Conservation (phyloP, 2,888 invertebrate species). For the Xylocampa areola region DNA sequence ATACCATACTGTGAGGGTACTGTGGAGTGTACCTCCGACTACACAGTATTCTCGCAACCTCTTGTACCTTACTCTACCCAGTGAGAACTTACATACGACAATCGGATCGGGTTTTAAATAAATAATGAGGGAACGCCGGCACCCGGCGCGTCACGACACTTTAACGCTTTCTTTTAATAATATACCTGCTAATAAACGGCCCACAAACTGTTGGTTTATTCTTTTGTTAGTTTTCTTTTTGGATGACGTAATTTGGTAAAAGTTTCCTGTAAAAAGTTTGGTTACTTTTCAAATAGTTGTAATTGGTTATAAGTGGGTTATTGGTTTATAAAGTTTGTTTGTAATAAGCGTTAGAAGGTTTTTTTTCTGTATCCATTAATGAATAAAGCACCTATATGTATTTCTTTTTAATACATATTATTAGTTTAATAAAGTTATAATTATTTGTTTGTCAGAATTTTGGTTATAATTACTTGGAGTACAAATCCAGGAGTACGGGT, state of each 20-base stretch:
- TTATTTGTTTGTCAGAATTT: too few relatives aligned
- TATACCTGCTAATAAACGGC: slow-evolving; percentile 61
- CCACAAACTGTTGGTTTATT: slow-evolving; percentile 20
- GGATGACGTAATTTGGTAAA: slow-evolving; percentile 4
- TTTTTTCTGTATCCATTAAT: background rate
- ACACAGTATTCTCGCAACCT: background rate
- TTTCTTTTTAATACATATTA: too few relatives aligned
- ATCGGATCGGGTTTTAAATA: slow-evolving; percentile 86
- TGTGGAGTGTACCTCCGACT: too few relatives aligned
- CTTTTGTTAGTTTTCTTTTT: slow-evolving; percentile 24
- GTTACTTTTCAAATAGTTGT: slow-evolving; percentile 19
- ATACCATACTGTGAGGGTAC: too few relatives aligned
- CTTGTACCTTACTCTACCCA: slow-evolving; percentile 56
- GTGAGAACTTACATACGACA: slow-evolving; percentile 77
- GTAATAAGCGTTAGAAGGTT: background rate
- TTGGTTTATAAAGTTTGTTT: slow-evolving; percentile 2
- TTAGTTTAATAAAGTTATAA: too few relatives aligned
- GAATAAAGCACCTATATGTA: too few relatives aligned
- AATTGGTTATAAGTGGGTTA: slow-evolving; percentile 1
- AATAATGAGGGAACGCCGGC: slow-evolving; percentile 84
- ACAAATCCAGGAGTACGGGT: too few relatives aligned
- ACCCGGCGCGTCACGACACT: slow-evolving; percentile 70
- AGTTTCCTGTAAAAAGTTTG: slow-evolving; percentile 3
- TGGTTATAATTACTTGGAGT: too few relatives aligned
- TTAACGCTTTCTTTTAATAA: slow-evolving; percentile 76